Percentiles rank a stretch among this genome's conserved stretches.
Conservation (phyloP, 2,113 vertebrate genomes). For the Scartelaos histophorus region DNA sequence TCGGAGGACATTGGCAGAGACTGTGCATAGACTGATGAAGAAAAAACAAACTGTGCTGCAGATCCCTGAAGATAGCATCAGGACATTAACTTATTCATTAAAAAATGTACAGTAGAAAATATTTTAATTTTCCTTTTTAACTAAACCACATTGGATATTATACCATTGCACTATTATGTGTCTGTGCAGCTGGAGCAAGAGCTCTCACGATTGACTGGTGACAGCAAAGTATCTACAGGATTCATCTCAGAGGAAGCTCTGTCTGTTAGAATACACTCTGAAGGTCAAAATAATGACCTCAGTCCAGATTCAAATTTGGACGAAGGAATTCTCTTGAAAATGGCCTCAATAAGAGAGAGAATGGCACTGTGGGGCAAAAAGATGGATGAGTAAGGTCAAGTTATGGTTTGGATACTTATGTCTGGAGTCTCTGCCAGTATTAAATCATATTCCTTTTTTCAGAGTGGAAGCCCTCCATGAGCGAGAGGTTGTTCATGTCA, state of each 20-base stretch:
- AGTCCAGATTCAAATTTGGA: constrained; percentile 53
- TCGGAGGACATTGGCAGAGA: constrained; percentile 77
- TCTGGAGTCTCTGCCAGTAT: background rate
- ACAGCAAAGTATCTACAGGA: constrained; percentile 43
- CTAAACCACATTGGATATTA: background rate
- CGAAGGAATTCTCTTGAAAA: constrained; percentile 73
- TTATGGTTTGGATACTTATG: constrained; percentile 1
- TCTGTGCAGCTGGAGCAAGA: constrained; percentile 76
- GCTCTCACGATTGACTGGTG: constrained; percentile 56
- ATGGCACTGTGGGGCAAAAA: constrained; percentile 74
- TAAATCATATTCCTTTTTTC: constrained; percentile 17
- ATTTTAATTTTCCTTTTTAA: background rate
- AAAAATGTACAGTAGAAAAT: constrained; percentile 83
- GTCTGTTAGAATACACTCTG: constrained; percentile 26
- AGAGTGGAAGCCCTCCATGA: constrained; percentile 76
- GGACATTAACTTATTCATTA: constrained; percentile 71
- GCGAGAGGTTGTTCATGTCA: constrained; percentile 68
- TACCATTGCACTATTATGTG: background rate
- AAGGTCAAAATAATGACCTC: constrained; percentile 33
- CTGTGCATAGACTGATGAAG: constrained; percentile 72
- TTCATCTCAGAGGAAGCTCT: constrained; percentile 16
- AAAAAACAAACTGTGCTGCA: constrained; percentile 74
- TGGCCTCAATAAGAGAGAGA: constrained; percentile 73
- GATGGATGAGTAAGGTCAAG: constrained; percentile 75
- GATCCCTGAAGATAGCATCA: constrained; percentile 80